Evolutionary conservation across 23 tunicate species (phyloP).

Genomic region (Oikopleura dioica): DNA sequence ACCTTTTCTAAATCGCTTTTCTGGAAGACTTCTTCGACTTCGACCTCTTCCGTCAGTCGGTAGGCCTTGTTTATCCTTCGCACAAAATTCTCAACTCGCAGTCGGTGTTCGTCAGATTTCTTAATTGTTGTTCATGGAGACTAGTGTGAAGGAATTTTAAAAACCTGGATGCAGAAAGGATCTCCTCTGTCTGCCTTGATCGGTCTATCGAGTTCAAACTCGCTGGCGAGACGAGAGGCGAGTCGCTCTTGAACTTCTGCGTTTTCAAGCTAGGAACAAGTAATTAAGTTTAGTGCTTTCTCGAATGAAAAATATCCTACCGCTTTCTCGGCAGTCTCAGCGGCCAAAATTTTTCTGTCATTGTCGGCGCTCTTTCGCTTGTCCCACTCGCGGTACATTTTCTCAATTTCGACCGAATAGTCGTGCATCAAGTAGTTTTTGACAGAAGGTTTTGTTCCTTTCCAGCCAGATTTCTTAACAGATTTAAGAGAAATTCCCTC

Average conservation of each 20-base stretch:
- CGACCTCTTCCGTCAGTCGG: too few relatives aligned
- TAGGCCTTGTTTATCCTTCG: too few relatives aligned
- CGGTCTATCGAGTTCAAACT: not conserved
- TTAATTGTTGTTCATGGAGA: too few relatives aligned
- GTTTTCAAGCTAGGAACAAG: too few relatives aligned
- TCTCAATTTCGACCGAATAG: not conserved
- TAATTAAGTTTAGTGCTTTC: too few relatives aligned
- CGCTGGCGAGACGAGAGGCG: not conserved
- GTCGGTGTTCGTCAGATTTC: too few relatives aligned
- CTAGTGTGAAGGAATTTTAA: too few relatives aligned
- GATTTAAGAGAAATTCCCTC: not conserved
- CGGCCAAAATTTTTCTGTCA: not conserved
- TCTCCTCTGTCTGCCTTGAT: conserved; percentile 6
- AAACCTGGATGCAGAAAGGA: not conserved
- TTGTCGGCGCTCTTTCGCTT: not conserved
- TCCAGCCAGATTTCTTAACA: not conserved
- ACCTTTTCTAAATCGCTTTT: too few relatives aligned
- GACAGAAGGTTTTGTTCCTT: not conserved
- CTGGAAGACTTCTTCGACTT: too few relatives aligned
- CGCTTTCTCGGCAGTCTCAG: not conserved
- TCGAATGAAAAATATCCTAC: too few relatives aligned
- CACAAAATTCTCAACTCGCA: too few relatives aligned
- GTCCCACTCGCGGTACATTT: not conserved
- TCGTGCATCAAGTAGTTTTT: not conserved
- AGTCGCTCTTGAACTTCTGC: not conserved